phyloP scores from a whole-genome alignment of 2,888 invertebrate genomes.

The Nomada fabriciana region DNA sequence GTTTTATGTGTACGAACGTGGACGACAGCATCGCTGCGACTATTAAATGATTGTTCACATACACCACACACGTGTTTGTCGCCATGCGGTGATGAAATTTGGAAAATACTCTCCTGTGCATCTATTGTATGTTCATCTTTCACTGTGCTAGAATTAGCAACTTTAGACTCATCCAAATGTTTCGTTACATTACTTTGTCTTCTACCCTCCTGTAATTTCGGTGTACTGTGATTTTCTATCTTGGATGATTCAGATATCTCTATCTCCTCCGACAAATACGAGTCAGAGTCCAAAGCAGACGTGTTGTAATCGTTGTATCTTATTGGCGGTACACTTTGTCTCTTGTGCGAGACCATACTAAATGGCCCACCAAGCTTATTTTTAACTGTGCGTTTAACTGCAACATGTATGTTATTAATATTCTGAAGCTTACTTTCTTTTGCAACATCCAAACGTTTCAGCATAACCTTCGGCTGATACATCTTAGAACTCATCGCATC shows the following conservation, averaged over 20 bases:
- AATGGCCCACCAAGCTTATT: slow-evolving; percentile 60
- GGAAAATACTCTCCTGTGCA: slow-evolving; percentile 17
- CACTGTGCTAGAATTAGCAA: background rate
- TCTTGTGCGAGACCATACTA: slow-evolving; percentile 69
- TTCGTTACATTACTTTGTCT: background rate
- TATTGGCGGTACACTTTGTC: slow-evolving; percentile 69
- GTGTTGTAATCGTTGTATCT: slow-evolving; percentile 75
- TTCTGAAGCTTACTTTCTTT: slow-evolving; percentile 64
- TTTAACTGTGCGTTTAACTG: slow-evolving; percentile 50
- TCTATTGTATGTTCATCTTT: slow-evolving; percentile 23
- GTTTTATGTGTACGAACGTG: slow-evolving; percentile 75
- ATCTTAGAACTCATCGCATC: slow-evolving; percentile 73
- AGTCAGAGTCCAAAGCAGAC: slow-evolving; percentile 64
- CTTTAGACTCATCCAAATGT: slow-evolving; percentile 16
- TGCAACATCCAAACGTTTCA: slow-evolving; percentile 72
- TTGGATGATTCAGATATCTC: slow-evolving; percentile 1
- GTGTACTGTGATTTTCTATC: background rate
- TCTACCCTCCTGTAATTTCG: slow-evolving; percentile 9
- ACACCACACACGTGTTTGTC: slow-evolving; percentile 77
- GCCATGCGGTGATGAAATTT: background rate
- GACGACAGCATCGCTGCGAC: slow-evolving; percentile 72
- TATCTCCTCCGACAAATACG: slow-evolving; percentile 43
- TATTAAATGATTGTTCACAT: slow-evolving; percentile 74
- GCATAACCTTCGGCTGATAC: slow-evolving; percentile 79
- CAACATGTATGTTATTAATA: slow-evolving; percentile 69